Base-by-base conservation (phyloP, 2,113 vertebrate genomes). In the Dasyornis broadbenti region DNA sequence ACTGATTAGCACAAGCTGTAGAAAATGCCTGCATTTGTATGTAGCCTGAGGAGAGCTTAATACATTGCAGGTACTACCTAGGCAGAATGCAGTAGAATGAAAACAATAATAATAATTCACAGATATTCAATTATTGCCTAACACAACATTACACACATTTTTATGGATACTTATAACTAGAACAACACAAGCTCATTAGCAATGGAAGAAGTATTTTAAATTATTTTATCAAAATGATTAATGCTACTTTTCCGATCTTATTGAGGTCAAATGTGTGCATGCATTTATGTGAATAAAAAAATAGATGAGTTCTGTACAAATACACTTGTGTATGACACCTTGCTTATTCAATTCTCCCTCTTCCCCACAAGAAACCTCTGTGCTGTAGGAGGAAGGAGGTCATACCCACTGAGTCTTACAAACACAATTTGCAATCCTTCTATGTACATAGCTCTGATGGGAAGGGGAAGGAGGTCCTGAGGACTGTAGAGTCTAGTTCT, bases 91-190 rank as follows among this genome's bases (percentile, higher is more conserved):
- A 84, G 49, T 39, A 78, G 72, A 92, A 94, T 66, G 44, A 95
- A 94, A 94, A 56, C 35, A 93, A 73, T 86, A 86, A 64, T 82
- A 94, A 90, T 93, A 92, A 78, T 69, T 96, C 93, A 96, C 44
- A 75, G 33, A 78, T 89, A 92, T 83, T 94, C 82, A 94, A 86
- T 94, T 94, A 93, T 78, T 90, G 63, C 79, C 79, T 81, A 92
- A 93, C 68, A 92, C 2, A 3, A 59, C 39, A 75, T 70, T 92
- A 35, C 68, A 94, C 44, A 33, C 60, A 52, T 70, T 94, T 93
- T 94, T 90, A 96, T 92, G 82, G 60, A 47, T 86, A 71, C 68
- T 88, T 96, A 73, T 54, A 90, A 73, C 63, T 64, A 60, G 45
- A 93, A 94, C 24, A 89, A 61, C 44, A 81, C 47, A 88, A 92